Evolutionary conservation across 2,113 vertebrate genomes (phyloP).

Genomic region (Gadus macrocephalus): DNA sequence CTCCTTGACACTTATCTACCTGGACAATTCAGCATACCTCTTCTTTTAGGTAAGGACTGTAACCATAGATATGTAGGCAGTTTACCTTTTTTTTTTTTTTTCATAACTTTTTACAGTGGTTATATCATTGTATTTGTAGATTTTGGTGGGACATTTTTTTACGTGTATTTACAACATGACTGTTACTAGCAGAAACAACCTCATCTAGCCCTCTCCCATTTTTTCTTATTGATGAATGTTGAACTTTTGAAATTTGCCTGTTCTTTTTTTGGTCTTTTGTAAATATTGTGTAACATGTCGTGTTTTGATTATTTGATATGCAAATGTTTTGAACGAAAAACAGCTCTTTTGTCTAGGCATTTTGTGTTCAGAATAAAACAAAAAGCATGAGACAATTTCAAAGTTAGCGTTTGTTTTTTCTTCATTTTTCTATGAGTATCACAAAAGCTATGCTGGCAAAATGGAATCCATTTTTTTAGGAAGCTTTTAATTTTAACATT

Average conservation of each 20-base stretch:
- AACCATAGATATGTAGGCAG: conserved; percentile 68
- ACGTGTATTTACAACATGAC: conserved; percentile 80
- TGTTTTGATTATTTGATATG: conserved; percentile 85
- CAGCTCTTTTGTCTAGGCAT: conserved; percentile 81
- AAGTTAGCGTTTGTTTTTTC: conserved; percentile 33
- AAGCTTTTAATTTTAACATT: conserved; percentile 54
- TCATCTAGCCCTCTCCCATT: conserved; percentile 82
- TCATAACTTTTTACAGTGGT: conserved; percentile 92
- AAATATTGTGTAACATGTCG: conserved; percentile 83
- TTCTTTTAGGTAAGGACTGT: conserved; percentile 90
- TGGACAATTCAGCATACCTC: conserved; percentile 95
- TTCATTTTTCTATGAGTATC: conserved; percentile 20
- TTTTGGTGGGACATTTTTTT: conserved; percentile 89
- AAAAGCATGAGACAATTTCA: conserved; percentile 81
- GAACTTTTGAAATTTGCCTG: conserved; percentile 65
- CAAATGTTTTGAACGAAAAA: conserved; percentile 78
- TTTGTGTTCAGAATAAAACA: conserved; percentile 92
- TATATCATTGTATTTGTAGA: conserved; percentile 83
- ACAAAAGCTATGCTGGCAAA: conserved; percentile 10
- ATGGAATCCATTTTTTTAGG: conserved; percentile 36
- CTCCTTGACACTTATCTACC: conserved; percentile 93
- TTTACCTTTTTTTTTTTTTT: conserved; percentile 79
- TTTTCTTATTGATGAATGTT: conserved; percentile 75
- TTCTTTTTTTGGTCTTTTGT: conserved; percentile 74
- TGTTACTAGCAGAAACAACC: conserved; percentile 85